These are phyloP conservation scores for Cavia porcellus DNA, from an alignment of 2,113 vertebrate species.

Conservation along the genomic window DNA sequence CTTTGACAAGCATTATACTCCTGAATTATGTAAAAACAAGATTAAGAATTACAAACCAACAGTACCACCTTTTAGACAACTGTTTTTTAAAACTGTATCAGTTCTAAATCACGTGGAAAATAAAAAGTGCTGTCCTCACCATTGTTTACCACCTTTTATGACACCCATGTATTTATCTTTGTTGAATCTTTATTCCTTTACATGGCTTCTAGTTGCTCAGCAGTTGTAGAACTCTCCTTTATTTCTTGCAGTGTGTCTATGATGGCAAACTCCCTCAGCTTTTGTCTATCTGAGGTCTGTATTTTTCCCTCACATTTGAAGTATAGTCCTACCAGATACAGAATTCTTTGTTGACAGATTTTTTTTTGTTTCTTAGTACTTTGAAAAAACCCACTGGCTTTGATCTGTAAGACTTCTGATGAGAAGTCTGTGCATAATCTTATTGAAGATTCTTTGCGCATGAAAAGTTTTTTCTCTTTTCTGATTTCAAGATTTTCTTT, in stretches of 20 bases:
- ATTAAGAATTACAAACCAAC: neutral
- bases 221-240: neutral
- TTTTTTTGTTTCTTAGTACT: neutral
- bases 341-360: neutral
- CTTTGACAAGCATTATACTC: neutral
- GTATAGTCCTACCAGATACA: neutral
- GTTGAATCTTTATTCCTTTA: neutral
- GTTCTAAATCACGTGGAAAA: neutral
- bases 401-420: neutral
- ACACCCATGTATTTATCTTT: neutral
- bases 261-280: neutral
- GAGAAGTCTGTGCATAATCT: neutral
- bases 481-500: neutral
- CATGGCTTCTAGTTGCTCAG: neutral
- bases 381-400: neutral
- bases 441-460: neutral
- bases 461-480: neutral
- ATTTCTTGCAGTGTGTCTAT: neutral
- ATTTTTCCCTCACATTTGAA: neutral
- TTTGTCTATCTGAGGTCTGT: neutral
- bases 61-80: neutral
- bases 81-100: neutral
- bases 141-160: neutral
- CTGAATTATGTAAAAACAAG: neutral
- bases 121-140: neutral